Percentiles rank a stretch among this genome's conserved stretches.
These are phyloP conservation scores for Ctenosaura bakeri DNA, from an alignment of 2,797 vertebrate genomes.

Conservation along the genomic window DNA sequence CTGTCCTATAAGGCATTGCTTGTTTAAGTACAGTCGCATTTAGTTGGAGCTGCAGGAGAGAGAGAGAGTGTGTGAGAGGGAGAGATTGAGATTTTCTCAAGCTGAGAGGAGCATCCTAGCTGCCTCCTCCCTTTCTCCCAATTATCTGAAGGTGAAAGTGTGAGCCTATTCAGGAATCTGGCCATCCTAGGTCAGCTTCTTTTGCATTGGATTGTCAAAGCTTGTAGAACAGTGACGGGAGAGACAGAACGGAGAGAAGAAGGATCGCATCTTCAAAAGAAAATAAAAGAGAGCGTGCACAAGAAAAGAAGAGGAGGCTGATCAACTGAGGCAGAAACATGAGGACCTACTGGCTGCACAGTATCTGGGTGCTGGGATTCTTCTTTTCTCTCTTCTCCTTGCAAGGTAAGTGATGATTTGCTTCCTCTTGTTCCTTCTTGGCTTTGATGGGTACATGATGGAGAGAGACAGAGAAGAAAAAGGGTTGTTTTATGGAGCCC, in stretches of 20 bases:
- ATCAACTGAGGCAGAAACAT: conserved; percentile 78
- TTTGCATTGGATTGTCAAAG: conserved; percentile 73
- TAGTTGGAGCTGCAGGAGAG: conserved; percentile 87
- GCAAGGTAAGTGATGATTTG: conserved; percentile 80
- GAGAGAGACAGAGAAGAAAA: conserved; percentile 55
- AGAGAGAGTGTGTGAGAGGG: conserved; percentile 63
- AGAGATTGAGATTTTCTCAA: conserved; percentile 51
- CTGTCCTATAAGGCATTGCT: conserved; percentile 86
- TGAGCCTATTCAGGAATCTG: conserved; percentile 68
- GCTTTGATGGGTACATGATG: conserved; percentile 54
- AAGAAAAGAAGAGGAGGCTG: conserved; percentile 62
- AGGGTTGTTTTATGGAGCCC: conserved; percentile 62
- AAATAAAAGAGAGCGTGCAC: background rate
- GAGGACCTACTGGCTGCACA: conserved; percentile 88
- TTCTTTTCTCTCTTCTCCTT: conserved; percentile 86
- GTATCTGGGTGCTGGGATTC: conserved; percentile 87
- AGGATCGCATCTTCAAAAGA: conserved; percentile 66
- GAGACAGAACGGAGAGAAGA: conserved; percentile 69
- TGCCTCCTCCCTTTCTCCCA: conserved; percentile 62
- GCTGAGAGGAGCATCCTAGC: conserved; percentile 69
- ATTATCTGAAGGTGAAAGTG: conserved; percentile 69
- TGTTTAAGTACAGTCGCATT: conserved; percentile 88
- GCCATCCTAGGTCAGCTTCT: conserved; percentile 68
- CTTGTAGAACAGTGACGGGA: conserved; percentile 71
- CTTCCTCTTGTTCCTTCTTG: conserved; percentile 41